Evolutionary conservation across 2,797 vertebrate genomes (phyloP).

Genomic region (Aythya fuligula): DNA sequence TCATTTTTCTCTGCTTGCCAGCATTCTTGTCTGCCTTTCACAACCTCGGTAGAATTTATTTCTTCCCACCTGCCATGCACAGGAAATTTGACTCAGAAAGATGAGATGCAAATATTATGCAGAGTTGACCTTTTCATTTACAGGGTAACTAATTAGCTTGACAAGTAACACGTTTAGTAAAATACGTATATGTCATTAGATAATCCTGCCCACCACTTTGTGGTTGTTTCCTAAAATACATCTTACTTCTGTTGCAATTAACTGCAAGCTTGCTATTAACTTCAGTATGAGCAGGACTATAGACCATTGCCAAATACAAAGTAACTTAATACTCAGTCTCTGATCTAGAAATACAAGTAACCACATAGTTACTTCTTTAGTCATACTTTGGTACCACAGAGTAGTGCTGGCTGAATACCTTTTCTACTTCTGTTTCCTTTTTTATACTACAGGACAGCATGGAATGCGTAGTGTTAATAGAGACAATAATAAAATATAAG

Average conservation of each 20-base stretch:
- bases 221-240: conserved; percentile 8
- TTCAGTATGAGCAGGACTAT: neutral
- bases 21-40: neutral
- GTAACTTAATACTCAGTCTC: neutral
- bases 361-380: neutral
- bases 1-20: conserved; percentile 2
- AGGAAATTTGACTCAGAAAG: conserved; percentile 44
- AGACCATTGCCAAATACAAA: neutral
- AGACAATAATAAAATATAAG: neutral
- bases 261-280: neutral
- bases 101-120: conserved; percentile 66
- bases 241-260: conserved; percentile 1
- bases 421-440: neutral
- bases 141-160: conserved; percentile 61
- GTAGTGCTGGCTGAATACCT: neutral
- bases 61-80: conserved; percentile 35
- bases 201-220: conserved; percentile 40
- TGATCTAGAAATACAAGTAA: neutral
- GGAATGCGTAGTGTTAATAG: neutral
- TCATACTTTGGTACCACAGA: neutral
- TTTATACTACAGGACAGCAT: neutral
- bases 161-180: conserved; percentile 43
- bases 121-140: conserved; percentile 64
- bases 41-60: conserved; percentile 16
- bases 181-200: conserved; percentile 32